Base-by-base conservation (phyloP, 2,888 invertebrate genomes). In the Acanthosepion pharaonis region DNA sequence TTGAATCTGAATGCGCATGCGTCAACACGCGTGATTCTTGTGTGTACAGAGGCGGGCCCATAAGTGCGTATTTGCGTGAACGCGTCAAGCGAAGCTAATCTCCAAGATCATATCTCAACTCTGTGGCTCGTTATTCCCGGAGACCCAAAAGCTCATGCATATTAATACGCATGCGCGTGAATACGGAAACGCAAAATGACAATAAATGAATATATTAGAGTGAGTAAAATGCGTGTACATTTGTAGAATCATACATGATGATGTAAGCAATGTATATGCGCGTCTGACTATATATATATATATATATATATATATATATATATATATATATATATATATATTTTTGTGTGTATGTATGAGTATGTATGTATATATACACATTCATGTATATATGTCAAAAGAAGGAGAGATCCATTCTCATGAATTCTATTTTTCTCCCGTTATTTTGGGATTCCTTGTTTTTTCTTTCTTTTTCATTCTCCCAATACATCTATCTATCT, bases 91-190 rank as follows among this genome's bases (percentile, higher is more conserved):
- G 78, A 78, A 78, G 78, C 78, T 78, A 78, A 78, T 78, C 78
- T 78, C 78, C n/a, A 33, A 78, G 78, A 78, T 78, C 78, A 78
- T 78, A 78, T 78, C 78, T n/a, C 78, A 78, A 78, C n/a, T n/a
- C 33, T n/a, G 78, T 33, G 78, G 78, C 33, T 78, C 78, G 78
- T 78, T 78, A 78, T 78, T 78, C 78, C 78, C 15, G 78, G n/a
- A 78, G 78, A 78, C 78, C 33, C 78, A n/a, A 78, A 78, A 78
- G n/a, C 78, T 78, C 78, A 78, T 78, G 78, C n/a, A 78, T 78
- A 78, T 78, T 78, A 78, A 78, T 78, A n/a, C n/a, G 78, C 11
- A 33, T 33, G 78, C 78, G 78, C 78, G 78, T 33, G 23, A 78
- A n/a, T 78, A 78, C 78, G n/a, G 78, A 33, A 78, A 33, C 78